Conservation (phyloP, 1,140 invertebrate genomes). For the Phthorimaea operculella region DNA sequence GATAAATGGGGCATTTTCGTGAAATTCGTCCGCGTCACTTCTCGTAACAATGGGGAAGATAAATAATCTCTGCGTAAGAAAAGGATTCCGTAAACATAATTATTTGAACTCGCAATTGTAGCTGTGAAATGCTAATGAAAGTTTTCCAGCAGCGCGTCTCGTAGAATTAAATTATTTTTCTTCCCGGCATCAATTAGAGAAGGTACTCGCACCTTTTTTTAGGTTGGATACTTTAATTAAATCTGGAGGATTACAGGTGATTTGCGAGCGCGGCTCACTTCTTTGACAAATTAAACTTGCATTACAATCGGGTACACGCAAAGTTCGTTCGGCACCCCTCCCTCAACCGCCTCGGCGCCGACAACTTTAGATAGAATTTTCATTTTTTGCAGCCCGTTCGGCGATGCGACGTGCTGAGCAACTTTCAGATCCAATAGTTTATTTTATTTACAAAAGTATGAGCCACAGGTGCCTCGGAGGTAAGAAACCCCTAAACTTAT, state of each 20-base stretch:
- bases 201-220: constrained; percentile 31
- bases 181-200: constrained; percentile 43
- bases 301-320: not conserved
- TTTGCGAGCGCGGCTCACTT: constrained; percentile 11
- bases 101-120: constrained; percentile 63
- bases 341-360: not conserved
- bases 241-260: constrained; percentile 34
- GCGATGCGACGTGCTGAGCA: not conserved
- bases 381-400: not conserved
- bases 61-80: constrained; percentile 65
- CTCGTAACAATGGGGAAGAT: constrained; percentile 62
- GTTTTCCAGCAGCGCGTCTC: constrained; percentile 34
- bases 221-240: constrained; percentile 45
- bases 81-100: constrained; percentile 65
- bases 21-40: constrained; percentile 64
- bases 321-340: not conserved
- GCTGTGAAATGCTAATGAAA: constrained; percentile 56
- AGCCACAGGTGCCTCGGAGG: not conserved
- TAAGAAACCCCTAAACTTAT: not conserved
- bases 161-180: constrained; percentile 49
- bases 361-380: not conserved
- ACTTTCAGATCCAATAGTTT: constrained; percentile 1
- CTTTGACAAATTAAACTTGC: constrained; percentile 16
- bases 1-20: constrained; percentile 64
- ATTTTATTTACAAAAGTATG: not conserved